Evolutionary conservation across 1,140 invertebrate species (phyloP).

Genomic region (Orius laevigatus): DNA sequence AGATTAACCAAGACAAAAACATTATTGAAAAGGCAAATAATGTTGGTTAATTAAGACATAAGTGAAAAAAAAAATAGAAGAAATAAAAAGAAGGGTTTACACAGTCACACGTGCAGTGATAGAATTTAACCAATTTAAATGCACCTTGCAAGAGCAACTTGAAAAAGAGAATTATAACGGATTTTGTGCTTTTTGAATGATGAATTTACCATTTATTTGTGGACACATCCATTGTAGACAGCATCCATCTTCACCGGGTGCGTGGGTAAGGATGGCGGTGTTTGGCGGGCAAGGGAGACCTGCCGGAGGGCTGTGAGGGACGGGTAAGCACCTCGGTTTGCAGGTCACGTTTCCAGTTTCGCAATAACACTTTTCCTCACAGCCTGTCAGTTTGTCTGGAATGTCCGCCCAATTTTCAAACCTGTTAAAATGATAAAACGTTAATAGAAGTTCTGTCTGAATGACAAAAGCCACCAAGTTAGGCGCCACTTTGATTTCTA

Average conservation of each 20-base stretch:
- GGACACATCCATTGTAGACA: slow-evolving; percentile 55
- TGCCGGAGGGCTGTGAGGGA: slow-evolving; percentile 52
- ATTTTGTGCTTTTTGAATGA: too few species aligned
- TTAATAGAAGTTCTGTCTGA: too few species aligned
- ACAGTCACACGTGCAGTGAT: too few species aligned
- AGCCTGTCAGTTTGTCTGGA: slow-evolving; percentile 52
- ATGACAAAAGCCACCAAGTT: too few species aligned
- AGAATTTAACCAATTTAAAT: background rate
- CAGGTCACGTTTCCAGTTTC: slow-evolving; percentile 74
- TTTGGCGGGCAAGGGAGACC: slow-evolving; percentile 48
- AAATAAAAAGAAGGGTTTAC: background rate
- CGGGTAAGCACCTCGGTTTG: slow-evolving; percentile 53
- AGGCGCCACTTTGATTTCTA: too few species aligned
- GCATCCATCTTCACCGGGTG: slow-evolving; percentile 58
- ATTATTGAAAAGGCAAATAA: background rate
- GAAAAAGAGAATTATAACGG: too few species aligned
- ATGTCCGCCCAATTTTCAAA: slow-evolving; percentile 51
- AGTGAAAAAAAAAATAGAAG: slow-evolving; percentile 1
- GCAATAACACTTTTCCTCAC: slow-evolving; percentile 70
- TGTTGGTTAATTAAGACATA: background rate
- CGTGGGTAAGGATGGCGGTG: slow-evolving; percentile 43
- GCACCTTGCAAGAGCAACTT: too few species aligned
- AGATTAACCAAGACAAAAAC: background rate
- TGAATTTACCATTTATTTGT: slow-evolving; percentile 14
- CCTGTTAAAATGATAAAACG: slow-evolving; percentile 22